phyloP scores from a whole-genome alignment of 2,797 vertebrate species.

The Harpagifer antarcticus region DNA sequence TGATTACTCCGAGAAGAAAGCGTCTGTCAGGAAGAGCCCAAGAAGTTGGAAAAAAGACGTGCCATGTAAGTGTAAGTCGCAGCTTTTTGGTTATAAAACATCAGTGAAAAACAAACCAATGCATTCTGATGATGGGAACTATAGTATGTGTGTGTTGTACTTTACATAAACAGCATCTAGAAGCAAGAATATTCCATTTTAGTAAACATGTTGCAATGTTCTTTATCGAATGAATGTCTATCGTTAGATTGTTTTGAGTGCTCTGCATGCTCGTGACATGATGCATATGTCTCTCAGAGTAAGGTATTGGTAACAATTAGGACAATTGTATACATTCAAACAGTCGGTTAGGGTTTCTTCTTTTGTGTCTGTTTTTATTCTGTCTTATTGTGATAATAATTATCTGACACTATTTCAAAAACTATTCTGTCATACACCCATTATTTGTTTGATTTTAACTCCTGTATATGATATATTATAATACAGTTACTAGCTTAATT shows the following conservation, averaged over 20 bases:
- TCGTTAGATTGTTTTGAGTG: not conserved
- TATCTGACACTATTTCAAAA: not conserved
- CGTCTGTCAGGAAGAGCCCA: conserved; percentile 41
- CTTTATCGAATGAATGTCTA: not conserved
- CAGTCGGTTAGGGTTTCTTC: not conserved
- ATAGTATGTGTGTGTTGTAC: not conserved
- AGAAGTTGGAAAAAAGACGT: conserved; percentile 23
- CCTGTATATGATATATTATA: not conserved
- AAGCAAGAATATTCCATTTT: not conserved
- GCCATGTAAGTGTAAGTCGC: conserved; percentile 35
- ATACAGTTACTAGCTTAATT: conserved; percentile 7
- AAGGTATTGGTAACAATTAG: not conserved
- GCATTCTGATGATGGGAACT: not conserved
- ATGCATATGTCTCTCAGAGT: not conserved
- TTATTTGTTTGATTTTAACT: not conserved
- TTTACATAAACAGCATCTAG: not conserved
- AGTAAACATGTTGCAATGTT: conserved; percentile 3
- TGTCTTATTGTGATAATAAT: not conserved
- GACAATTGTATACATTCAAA: not conserved
- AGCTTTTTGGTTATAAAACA: not conserved
- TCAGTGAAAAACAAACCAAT: not conserved
- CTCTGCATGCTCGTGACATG: not conserved
- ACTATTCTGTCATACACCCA: not conserved
- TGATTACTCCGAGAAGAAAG: conserved; percentile 51
- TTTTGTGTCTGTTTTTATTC: not conserved